A percentile compares a stretch with the other conserved stretches of the same genome.
Conservation (phyloP, 2,797 vertebrate genomes). For the Borostomias antarcticus region DNA sequence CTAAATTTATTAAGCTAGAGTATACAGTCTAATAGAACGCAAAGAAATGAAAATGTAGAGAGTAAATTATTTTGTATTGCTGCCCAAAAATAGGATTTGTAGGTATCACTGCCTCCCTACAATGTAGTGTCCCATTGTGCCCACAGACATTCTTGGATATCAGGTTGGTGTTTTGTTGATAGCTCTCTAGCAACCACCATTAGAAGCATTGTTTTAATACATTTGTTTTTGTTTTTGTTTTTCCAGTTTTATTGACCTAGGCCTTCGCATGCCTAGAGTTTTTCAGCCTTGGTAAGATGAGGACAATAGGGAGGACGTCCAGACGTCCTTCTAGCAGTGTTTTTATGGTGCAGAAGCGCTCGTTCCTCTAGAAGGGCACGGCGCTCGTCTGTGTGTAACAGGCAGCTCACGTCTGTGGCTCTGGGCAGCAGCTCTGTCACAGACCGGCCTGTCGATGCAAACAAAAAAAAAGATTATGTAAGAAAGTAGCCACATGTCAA, state of each 20-base stretch:
- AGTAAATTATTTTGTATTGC: constrained; percentile 75
- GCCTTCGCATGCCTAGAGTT: constrained; percentile 37
- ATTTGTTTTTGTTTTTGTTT: constrained; percentile 13
- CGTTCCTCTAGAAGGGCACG: constrained; percentile 50
- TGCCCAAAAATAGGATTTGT: constrained; percentile 65
- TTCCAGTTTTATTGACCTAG: constrained; percentile 12
- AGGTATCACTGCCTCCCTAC: constrained; percentile 66
- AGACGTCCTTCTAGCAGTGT: constrained; percentile 48
- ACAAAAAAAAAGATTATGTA: constrained; percentile 38
- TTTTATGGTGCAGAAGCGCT: constrained; percentile 56
- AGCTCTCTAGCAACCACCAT: constrained; percentile 39
- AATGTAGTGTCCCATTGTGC: constrained; percentile 67
- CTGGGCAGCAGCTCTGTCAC: constrained; percentile 14
- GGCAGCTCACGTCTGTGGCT: constrained; percentile 2
- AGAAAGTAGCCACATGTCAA: constrained; percentile 53
- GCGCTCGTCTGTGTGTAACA: constrained; percentile 21
- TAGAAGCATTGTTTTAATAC: constrained; percentile 31
- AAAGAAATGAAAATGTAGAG: constrained; percentile 58
- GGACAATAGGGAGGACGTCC: constrained; percentile 36
- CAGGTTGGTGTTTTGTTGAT: constrained; percentile 35
- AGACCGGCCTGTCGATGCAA: constrained; percentile 27
- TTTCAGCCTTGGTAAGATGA: constrained; percentile 39
- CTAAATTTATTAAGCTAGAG: constrained; percentile 58
- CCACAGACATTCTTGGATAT: constrained; percentile 58
- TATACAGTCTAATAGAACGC: constrained; percentile 70